These are phyloP conservation scores for Pseudolycoriella hygida DNA, from an alignment of 2,888 invertebrate genomes.

Conservation along the genomic window DNA sequence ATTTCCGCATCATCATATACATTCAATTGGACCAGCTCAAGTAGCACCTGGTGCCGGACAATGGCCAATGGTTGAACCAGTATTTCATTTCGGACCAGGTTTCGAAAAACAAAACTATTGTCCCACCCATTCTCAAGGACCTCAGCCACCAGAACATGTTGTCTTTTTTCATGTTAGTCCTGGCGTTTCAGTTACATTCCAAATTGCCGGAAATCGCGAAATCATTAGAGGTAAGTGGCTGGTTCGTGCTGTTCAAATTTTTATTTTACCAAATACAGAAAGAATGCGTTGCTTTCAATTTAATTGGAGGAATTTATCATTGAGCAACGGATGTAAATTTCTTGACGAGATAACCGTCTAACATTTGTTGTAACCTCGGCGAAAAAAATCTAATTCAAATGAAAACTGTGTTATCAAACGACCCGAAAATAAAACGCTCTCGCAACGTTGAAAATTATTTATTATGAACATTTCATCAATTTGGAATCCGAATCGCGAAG, in stretches of 20 bases:
- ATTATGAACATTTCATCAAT: too few relatives aligned
- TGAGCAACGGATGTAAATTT: too few relatives aligned
- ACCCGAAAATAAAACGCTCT: too few relatives aligned
- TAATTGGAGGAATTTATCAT: too few relatives aligned
- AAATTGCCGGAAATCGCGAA: constrained; percentile 56
- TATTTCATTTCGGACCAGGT: constrained; percentile 40
- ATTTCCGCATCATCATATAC: neutral
- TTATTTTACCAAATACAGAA: too few relatives aligned
- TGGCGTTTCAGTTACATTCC: constrained; percentile 58
- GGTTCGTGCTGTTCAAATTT: neutral
- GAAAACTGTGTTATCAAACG: too few relatives aligned
- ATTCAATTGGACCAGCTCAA: neutral
- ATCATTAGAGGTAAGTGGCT: constrained; percentile 51
- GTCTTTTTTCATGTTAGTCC: constrained; percentile 59
- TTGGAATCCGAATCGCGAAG: too few relatives aligned
- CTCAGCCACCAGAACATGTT: constrained; percentile 36
- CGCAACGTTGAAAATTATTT: too few relatives aligned
- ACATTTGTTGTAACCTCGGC: too few relatives aligned
- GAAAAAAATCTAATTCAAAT: too few relatives aligned
- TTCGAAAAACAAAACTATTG: constrained; percentile 35
- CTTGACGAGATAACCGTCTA: too few relatives aligned
- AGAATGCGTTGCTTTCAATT: too few relatives aligned
- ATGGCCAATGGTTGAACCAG: constrained; percentile 33
- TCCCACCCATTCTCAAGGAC: constrained; percentile 25
- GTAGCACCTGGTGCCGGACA: constrained; percentile 9